phyloP scores from a whole-genome alignment of 2,113 vertebrate genomes.

The Isurus oxyrinchus region DNA sequence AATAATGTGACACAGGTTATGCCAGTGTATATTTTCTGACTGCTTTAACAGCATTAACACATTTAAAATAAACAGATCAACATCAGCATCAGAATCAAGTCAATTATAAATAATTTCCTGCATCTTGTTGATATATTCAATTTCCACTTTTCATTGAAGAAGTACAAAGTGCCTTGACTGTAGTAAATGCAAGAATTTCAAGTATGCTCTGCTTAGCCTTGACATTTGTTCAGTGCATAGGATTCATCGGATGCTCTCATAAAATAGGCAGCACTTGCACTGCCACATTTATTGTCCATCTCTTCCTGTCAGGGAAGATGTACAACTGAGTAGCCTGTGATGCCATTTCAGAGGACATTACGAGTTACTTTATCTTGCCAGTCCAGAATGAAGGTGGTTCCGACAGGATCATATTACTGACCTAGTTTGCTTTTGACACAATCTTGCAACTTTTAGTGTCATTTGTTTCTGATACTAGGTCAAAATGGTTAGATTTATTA shows the following conservation, averaged over 20 bases:
- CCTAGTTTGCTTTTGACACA: neutral
- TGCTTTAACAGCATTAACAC: neutral
- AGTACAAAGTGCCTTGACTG: neutral
- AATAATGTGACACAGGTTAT: neutral
- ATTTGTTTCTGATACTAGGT: neutral
- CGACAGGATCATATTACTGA: neutral
- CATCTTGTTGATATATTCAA: neutral
- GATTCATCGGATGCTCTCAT: neutral
- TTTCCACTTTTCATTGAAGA: neutral
- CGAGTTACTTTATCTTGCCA: too few relatives aligned
- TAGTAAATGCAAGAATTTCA: neutral
- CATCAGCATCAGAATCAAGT: neutral
- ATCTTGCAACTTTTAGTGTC: neutral
- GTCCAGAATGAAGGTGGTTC: neutral
- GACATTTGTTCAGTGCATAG: neutral
- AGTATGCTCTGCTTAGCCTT: neutral
- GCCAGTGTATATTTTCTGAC: neutral
- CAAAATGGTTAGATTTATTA: neutral
- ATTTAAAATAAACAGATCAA: neutral
- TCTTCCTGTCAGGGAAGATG: neutral
- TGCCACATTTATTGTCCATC: neutral
- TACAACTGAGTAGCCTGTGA: neutral
- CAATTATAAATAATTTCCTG: neutral
- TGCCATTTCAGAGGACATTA: neutral
- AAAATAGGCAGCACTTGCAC: neutral